Percentiles rank a stretch among this genome's conserved stretches.
phyloP scores from a whole-genome alignment of 2,888 invertebrate genomes.

The Macrophya alboannulata region DNA sequence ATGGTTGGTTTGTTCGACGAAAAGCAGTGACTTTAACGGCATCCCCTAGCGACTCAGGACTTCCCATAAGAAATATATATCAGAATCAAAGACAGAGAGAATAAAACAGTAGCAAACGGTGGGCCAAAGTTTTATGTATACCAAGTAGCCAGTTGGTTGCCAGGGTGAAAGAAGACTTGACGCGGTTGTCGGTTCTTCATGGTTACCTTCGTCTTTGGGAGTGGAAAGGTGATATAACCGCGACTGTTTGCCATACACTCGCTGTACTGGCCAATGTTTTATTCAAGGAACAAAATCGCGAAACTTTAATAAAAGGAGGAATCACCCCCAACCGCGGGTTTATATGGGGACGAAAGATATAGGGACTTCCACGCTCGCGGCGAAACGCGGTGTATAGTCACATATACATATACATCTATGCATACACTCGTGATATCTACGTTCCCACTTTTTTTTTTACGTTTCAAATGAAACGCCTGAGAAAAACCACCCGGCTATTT shows the following conservation, averaged over 20 bases:
- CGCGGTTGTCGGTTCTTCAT: neutral
- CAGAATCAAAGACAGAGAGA: constrained; percentile 3
- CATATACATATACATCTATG: constrained; percentile 32
- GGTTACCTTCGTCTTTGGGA: constrained; percentile 7
- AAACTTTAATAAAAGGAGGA: constrained; percentile 63
- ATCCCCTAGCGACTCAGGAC: neutral
- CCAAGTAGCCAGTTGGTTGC: constrained; percentile 16
- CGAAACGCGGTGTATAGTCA: neutral
- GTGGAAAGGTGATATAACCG: constrained; percentile 3
- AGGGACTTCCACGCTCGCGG: constrained; percentile 12
- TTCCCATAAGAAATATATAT: neutral
- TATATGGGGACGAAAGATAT: constrained; percentile 48
- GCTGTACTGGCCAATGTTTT: constrained; percentile 66
- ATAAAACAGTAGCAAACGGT: constrained; percentile 1
- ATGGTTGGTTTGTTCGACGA: neutral
- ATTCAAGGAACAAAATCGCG: constrained; percentile 62
- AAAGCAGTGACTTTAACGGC: constrained; percentile 1
- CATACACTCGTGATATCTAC: constrained; percentile 1
- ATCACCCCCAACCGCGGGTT: constrained; percentile 52
- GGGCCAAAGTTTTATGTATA: constrained; percentile 14
- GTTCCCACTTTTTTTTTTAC: neutral
- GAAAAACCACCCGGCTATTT: neutral
- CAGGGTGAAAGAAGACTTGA: constrained; percentile 27
- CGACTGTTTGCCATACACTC: neutral
- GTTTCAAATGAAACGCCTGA: constrained; percentile 19